Conservation (phyloP, 2,888 invertebrate species). For the Stegophylla sp. region DNA sequence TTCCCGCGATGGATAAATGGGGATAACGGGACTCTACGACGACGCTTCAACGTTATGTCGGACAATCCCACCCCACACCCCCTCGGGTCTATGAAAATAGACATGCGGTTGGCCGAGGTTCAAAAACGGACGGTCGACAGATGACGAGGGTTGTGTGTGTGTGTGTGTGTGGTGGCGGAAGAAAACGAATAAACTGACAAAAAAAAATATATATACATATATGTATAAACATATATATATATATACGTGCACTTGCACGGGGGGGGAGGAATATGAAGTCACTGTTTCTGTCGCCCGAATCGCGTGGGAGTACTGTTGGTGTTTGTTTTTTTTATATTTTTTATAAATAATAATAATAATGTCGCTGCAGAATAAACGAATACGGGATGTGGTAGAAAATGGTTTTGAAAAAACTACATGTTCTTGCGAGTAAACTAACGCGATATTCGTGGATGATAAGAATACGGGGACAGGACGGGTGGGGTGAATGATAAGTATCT, state of each 20-base stretch:
- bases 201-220: constrained; percentile 4
- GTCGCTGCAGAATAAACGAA: too few relatives aligned
- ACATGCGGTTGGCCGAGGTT: constrained; percentile 20
- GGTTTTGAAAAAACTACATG: too few relatives aligned
- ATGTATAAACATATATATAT: neutral
- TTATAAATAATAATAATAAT: too few relatives aligned
- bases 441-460: too few relatives aligned
- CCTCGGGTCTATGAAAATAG: constrained; percentile 32
- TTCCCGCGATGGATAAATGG: neutral
- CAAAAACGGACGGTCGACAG: constrained; percentile 33
- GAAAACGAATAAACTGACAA: neutral
- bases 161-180: too few relatives aligned
- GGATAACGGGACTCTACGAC: neutral
- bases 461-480: too few relatives aligned
- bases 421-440: too few relatives aligned
- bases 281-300: constrained; percentile 1
- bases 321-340: too few relatives aligned
- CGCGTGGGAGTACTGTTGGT: neutral
- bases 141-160: constrained; percentile 33
- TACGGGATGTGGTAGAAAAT: too few relatives aligned
- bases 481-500: too few relatives aligned
- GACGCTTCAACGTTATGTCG: neutral
- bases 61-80: too few relatives aligned
- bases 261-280: neutral
- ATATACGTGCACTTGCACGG: too few relatives aligned